Base-by-base conservation (phyloP, 2,797 vertebrate species). In the Arremon brunneinucha region DNA sequence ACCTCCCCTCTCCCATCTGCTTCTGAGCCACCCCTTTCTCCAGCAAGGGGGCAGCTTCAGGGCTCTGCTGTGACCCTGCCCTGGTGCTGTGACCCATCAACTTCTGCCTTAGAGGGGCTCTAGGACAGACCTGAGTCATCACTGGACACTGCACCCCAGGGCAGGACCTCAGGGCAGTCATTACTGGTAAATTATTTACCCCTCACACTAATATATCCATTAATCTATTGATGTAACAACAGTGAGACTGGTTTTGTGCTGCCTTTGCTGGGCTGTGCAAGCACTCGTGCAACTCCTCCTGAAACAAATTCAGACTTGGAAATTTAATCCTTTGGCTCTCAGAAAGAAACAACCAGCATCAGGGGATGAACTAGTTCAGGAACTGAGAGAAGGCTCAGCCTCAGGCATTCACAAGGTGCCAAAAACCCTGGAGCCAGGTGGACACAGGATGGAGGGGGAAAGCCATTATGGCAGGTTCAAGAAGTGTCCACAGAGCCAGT, bases 61-160 rank as follows among this genome's bases (percentile, higher is more conserved):
- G 16, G 9, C 74, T 69, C 56, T 65, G 70, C 43, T 81, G 43
- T 83, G 60, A 55, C 64, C 21, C 59, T 76, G 69, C 50, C 46
- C 41, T 43, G 59, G 9, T 35, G 19, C 64, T 53, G 41, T 60
- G 26, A 46, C 28, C 43, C 15, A 1, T 26, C 82, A 77, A 52
- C 28, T 62, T 69, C 52, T 49, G 68, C 68, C 44, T 43, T 43
- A 22, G n/a, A 34, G 17, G 23, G 19, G 5, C 28, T 46, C 30
- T 14, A 34, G 46, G 14, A 64, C 46, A 92, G 34, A 41, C 28
- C 41, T 52, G 32, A 47, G 24, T 20, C 21, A 18, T 23, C 39
- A 50, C 30, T 2, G 7, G 24, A 27, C 1, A 0, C 12, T 46
- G 34, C n/a, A 23, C 6, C 30, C 17, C 30, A 49, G 60, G 32